Evolutionary conservation across 2,797 vertebrate species (phyloP).

Genomic region (Argya squamiceps): DNA sequence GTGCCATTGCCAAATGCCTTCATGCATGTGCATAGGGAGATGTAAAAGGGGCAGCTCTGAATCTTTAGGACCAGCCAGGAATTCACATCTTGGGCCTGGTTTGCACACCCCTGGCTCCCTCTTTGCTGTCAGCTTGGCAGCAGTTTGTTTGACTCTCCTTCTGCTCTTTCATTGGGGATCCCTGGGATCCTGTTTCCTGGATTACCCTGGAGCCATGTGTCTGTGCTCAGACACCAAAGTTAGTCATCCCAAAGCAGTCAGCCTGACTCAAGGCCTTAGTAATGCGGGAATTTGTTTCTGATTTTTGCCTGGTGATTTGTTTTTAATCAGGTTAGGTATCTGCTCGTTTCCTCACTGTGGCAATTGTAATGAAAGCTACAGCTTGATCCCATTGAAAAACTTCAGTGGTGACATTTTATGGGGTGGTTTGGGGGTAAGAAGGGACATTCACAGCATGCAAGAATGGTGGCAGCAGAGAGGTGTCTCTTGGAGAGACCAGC

Average conservation of each 20-base stretch:
- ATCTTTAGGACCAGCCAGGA: neutral
- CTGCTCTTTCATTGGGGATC: accelerated
- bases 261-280: neutral
- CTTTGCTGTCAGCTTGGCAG: neutral
- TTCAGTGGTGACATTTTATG: neutral
- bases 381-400: neutral
- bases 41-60: accelerated
- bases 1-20: accelerated
- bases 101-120: neutral
- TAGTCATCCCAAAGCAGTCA: neutral
- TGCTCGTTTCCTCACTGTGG: neutral
- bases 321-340: neutral
- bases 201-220: neutral
- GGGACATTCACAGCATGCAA: neutral
- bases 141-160: neutral
- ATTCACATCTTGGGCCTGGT: neutral
- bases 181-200: accelerated
- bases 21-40: accelerated
- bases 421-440: neutral
- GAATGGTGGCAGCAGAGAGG: neutral
- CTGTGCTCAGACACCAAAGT: neutral
- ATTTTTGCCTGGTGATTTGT: neutral
- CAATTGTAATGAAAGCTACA: neutral
- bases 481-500: neutral
- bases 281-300: neutral